phyloP scores from a whole-genome alignment of 1,140 invertebrate genomes.

The Bombus vancouverensis region DNA sequence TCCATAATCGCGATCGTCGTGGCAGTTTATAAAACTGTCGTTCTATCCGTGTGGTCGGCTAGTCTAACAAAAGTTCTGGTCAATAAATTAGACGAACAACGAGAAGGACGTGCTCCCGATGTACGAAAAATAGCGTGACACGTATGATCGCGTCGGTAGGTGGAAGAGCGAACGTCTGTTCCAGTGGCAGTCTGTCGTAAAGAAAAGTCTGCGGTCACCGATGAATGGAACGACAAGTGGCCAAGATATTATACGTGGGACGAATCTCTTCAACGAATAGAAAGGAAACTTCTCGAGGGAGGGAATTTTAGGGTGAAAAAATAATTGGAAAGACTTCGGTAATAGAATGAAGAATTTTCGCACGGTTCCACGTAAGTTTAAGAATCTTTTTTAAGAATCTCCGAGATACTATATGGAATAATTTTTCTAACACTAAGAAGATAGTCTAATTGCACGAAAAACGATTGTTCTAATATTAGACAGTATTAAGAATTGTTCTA shows the following conservation, averaged over 20 bases:
- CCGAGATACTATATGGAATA: too few relatives aligned
- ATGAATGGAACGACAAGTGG: constrained; percentile 74
- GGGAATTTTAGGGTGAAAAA: neutral
- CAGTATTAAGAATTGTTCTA: too few relatives aligned
- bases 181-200: constrained; percentile 44
- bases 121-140: constrained; percentile 70
- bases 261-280: constrained; percentile 18
- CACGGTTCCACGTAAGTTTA: neutral
- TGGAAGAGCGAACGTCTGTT: constrained; percentile 55
- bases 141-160: constrained; percentile 68
- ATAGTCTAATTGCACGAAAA: too few relatives aligned
- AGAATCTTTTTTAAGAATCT: too few relatives aligned
- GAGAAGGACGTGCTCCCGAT: constrained; percentile 53
- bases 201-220: constrained; percentile 66
- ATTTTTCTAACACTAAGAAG: too few relatives aligned
- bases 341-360: neutral
- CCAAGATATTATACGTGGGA: constrained; percentile 67
- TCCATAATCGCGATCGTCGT: constrained; percentile 68
- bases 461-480: too few relatives aligned
- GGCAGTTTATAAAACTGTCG: constrained; percentile 72
- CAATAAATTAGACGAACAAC: constrained; percentile 76
- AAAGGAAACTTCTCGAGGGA: constrained; percentile 2
- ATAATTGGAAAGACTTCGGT: neutral
- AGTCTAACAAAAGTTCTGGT: constrained; percentile 64
- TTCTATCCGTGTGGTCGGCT: constrained; percentile 67